Evolutionary conservation across 2,888 invertebrate species (phyloP), one percentile per base, ranked within the genome.

Genomic region (Limnephilus auricula): DNA sequence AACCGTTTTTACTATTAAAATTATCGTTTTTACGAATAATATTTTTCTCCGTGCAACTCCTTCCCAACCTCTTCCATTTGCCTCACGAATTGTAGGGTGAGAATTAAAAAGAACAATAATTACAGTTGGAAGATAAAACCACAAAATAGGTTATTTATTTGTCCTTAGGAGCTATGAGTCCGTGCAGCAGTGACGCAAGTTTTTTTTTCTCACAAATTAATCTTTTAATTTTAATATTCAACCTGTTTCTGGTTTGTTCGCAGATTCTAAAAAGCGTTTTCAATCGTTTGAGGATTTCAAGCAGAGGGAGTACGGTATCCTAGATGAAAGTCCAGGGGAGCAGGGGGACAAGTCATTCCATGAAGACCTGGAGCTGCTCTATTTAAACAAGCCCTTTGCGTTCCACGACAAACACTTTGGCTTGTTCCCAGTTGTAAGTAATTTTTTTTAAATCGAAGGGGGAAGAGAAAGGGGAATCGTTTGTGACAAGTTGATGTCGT

Each of bases 231-330:
- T 18, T 2, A 50, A 65, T 6, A n/a, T 65, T 65, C 82, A 82
- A 82, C 15, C 32, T 65, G 2, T 9, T 10, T 65, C n/a, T 9
- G 25, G 25, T 65, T 65, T 65, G 5, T 31, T 89, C 30, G 25
- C 40, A 79, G 79, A 89, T 89, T 79, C 89, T 2, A 79, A 89
- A 6, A 89, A 89, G 10, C 13, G 79, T 4, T 89, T 79, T 85
- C 45, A 89, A 91, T 85, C 89, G 0, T 89, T 91, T 34, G 89
- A 91, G n/a, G 89, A 91, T 18, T 91, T 91, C 78, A 89, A 45
- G 15, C 15, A 79, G 25, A 91, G 32, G 78, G 85, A 91, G 78
- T 89, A 91, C 34, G 79, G 45, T 6, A 91, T 79, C 4, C n/a
- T 32, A 12, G 37, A 37, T 32, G 82, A 89, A n/a, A 32, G 15